These are phyloP conservation scores for Lethocerus indicus DNA, from an alignment of 1,140 invertebrate genomes.

Conservation along the genomic window DNA sequence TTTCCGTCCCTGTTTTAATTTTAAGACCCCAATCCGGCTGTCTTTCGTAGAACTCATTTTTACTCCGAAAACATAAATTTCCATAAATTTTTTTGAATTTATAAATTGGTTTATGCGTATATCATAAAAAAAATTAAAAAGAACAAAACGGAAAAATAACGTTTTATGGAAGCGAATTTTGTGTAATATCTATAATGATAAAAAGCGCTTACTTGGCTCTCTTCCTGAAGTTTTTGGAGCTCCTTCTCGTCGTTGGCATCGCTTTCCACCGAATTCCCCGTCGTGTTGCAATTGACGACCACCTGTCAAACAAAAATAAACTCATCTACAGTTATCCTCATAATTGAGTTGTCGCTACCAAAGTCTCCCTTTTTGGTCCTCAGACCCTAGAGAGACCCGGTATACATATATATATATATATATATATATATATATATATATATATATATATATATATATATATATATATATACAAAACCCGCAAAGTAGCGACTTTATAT, in stretches of 20 bases:
- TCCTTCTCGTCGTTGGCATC: constrained; percentile 8
- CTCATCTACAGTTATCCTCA: background rate
- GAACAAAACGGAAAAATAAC: background rate
- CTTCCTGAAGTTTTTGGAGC: constrained; percentile 2
- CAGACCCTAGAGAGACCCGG: background rate
- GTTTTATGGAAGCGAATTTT: background rate
- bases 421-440: background rate
- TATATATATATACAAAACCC: background rate
- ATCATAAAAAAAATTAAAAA: constrained; percentile 3
- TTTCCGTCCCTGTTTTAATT: no score
- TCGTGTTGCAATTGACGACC: constrained; percentile 7
- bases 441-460: background rate
- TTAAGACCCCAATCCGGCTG: no score
- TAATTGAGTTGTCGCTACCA: background rate
- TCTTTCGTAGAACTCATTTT: no score
- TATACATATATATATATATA: background rate
- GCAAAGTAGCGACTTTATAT: background rate
- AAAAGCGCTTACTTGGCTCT: background rate
- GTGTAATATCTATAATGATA: background rate
- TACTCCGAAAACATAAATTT: no score
- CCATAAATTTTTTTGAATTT: no score
- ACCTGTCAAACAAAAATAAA: constrained; percentile 8
- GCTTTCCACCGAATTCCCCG: background rate
- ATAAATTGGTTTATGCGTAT: no score
- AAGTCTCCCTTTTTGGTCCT: background rate